These are phyloP conservation scores for Rambutsinella grinnellia DNA, from an alignment of 2,888 invertebrate species.

Conservation along the genomic window DNA sequence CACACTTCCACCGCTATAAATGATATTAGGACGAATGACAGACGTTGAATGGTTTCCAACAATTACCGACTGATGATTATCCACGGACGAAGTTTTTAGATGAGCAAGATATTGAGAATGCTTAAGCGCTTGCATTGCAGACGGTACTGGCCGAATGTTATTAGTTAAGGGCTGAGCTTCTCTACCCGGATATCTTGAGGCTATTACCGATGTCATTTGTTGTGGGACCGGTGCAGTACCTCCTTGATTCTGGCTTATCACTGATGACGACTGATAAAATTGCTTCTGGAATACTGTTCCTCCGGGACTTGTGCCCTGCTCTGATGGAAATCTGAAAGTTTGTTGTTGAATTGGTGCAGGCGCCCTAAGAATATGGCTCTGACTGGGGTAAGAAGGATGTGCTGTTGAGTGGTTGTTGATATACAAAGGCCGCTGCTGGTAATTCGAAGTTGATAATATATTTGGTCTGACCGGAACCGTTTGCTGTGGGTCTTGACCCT, in stretches of 20 bases:
- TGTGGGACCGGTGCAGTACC: conserved; percentile 9
- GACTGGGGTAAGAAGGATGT: too few relatives aligned
- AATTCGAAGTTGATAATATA: too few relatives aligned
- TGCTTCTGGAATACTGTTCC: too few relatives aligned
- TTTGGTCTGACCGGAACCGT: too few relatives aligned
- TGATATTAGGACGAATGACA: conserved; percentile 39
- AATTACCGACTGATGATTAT: conserved; percentile 17
- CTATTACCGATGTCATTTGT: conserved; percentile 23
- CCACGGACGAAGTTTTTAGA: not conserved
- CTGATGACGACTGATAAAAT: too few relatives aligned
- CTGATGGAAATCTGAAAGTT: not conserved
- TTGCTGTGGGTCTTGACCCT: too few relatives aligned
- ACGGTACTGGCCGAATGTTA: not conserved
- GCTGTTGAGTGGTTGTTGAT: too few relatives aligned
- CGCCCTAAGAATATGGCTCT: too few relatives aligned
- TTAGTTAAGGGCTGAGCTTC: too few relatives aligned
- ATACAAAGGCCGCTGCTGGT: too few relatives aligned
- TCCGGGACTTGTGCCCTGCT: too few relatives aligned
- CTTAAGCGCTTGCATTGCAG: conserved; percentile 28
- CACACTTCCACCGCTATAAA: conserved; percentile 18
- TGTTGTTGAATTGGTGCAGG: not conserved
- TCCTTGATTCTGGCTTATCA: too few relatives aligned
- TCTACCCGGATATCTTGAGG: conserved; percentile 3
- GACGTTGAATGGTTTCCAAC: not conserved
- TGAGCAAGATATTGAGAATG: conserved; percentile 50